phyloP scores from a whole-genome alignment of 2,888 invertebrate genomes.

The Pachymerium ferrugineum region DNA sequence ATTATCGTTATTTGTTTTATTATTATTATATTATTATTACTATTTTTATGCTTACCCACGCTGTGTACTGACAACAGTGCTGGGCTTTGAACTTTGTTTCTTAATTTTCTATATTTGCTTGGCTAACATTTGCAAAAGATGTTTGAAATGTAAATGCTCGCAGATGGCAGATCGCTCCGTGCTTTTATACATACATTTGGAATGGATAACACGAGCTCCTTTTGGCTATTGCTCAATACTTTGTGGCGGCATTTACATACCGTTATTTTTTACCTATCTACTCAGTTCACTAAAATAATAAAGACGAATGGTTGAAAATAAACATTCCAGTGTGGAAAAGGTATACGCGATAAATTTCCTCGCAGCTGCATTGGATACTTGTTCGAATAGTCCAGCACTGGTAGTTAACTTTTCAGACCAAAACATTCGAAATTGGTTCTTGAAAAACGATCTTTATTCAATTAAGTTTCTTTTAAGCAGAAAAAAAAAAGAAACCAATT shows the following conservation, averaged over 20 bases:
- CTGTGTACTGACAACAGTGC: constrained; percentile 29
- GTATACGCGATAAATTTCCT: neutral
- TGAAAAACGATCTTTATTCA: no score
- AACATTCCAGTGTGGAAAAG: neutral
- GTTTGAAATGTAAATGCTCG: constrained; percentile 5
- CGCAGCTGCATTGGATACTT: no score
- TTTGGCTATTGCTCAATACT: neutral
- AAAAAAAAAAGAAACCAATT: neutral
- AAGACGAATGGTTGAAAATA: neutral
- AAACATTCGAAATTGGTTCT: no score
- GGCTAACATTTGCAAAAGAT: constrained; percentile 6
- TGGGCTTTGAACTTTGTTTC: constrained; percentile 20
- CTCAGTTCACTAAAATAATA: neutral
- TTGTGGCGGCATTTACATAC: neutral
- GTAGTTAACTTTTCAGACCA: neutral
- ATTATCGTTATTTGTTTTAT: neutral
- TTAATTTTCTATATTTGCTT: constrained; percentile 1
- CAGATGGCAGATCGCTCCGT: neutral
- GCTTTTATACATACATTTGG: neutral
- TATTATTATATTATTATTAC: constrained; percentile 1
- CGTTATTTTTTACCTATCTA: neutral
- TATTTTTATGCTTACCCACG: constrained; percentile 23
- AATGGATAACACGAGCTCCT: neutral
- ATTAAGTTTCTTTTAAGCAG: neutral
- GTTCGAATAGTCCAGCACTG: constrained; percentile 13